Percentiles rank a stretch among this genome's conserved stretches.
These are phyloP conservation scores for Upupa epops DNA, from an alignment of 2,113 vertebrate species.

Conservation along the genomic window DNA sequence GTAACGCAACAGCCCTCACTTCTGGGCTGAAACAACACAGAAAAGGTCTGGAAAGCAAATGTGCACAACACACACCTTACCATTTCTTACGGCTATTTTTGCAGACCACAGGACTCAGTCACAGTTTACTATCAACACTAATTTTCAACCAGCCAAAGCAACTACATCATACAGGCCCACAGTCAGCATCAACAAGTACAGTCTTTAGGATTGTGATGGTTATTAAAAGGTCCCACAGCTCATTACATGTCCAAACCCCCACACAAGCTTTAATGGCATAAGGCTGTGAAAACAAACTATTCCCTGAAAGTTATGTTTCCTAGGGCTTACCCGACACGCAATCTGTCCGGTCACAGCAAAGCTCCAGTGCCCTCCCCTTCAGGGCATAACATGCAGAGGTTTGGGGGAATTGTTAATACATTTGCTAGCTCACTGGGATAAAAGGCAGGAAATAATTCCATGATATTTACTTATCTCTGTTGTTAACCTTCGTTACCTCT, in stretches of 20 bases:
- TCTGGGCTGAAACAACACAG: not conserved
- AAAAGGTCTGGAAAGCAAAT: not conserved
- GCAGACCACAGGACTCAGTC: not conserved
- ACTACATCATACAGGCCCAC: not conserved
- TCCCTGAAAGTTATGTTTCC: slow-evolving; percentile 17
- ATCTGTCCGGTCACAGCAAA: not conserved
- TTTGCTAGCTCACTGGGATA: not conserved
- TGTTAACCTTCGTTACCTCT: slow-evolving; percentile 40
- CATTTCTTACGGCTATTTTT: slow-evolving; percentile 22
- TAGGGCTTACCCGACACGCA: not conserved
- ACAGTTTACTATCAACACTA: slow-evolving; percentile 6
- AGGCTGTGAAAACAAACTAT: slow-evolving; percentile 32
- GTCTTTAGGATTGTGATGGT: not conserved
- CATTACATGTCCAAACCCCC: not conserved
- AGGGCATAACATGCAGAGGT: slow-evolving; percentile 15
- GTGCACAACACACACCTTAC: not conserved
- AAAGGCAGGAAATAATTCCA: slow-evolving; percentile 46
- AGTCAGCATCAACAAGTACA: slow-evolving; percentile 23
- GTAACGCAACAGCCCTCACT: not conserved
- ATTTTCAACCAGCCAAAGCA: slow-evolving; percentile 22
- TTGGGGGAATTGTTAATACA: slow-evolving; percentile 30
- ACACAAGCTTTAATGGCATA: not conserved
- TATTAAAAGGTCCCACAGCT: slow-evolving; percentile 31
- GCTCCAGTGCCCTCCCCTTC: not conserved
- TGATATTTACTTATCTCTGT: slow-evolving; percentile 42